Evolutionary conservation across 2,888 invertebrate genomes (phyloP), one percentile per base, ranked within the genome.

Genomic region (Melieria omissa): DNA sequence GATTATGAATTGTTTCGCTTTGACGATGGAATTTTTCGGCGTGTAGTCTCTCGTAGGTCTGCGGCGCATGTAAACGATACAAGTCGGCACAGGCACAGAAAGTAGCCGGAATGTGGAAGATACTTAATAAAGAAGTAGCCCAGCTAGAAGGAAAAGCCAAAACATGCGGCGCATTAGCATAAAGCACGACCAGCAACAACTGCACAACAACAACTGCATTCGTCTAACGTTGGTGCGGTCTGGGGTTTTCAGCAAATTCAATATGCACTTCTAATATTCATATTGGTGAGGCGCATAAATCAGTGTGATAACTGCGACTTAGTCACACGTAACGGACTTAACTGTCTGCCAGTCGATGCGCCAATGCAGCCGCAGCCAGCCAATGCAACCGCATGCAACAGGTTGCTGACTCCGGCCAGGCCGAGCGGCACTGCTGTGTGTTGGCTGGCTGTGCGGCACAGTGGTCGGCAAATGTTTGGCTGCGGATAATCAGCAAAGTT

Each of bases 111-210:
- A 29, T 29, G 29, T 29, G 29, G 29, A 29, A 29, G 29, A 29
- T 29, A 29, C 29, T 29, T 29, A 29, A 29, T 29, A 29, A 29
- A 29, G 29, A 29, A 29, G 3, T 29, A 2, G 29, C 29, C 29
- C 29, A 29, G 29, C 29, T 29, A 29, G 29, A 29, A 29, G 29
- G 29, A 29, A 29, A 29, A 29, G 29, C 29, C 29, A 29, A 29
- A 67, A 60, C 52, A 52, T 14, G 49, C 7, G 44, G 16, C 49
- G 42, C 16, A 67, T 67, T 67, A 67, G 67, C 67, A 67, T 67
- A 67, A 67, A 67, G 61, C 60, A 67, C 10, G 44, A 9, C 44
- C 52, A 7, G 14, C 12, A 58, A 58, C n/a, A 29, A 46, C 29
- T 49, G 44, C 41, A 54, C 5, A 55, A 46, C 49, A 47, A 10